These are phyloP conservation scores for Margaritifera margaritifera DNA, from an alignment of 2,888 invertebrate genomes.

Conservation along the genomic window DNA sequence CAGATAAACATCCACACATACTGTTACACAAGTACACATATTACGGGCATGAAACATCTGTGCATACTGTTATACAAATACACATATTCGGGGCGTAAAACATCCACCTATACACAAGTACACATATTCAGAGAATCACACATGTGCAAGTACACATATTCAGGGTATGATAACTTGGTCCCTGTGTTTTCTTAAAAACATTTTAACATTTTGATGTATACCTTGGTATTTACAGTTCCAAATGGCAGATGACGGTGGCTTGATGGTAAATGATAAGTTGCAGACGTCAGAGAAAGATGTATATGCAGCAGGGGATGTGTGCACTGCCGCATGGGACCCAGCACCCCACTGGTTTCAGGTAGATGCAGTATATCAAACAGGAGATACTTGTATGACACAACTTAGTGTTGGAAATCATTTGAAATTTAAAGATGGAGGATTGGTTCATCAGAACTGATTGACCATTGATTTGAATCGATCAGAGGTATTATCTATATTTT, in stretches of 20 bases:
- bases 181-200: background rate
- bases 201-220: background rate
- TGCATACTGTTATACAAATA: no score
- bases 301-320: conserved; percentile 97
- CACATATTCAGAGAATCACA: background rate
- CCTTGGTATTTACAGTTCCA: conserved; percentile 56
- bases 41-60: no score
- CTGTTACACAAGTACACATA: no score
- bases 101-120: background rate
- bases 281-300: conserved; percentile 84
- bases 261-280: conserved; percentile 89
- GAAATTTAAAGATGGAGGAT: background rate
- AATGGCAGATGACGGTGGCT: conserved; percentile 82
- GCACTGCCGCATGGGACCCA: conserved; percentile 84
- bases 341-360: conserved; percentile 71
- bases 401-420: no score
- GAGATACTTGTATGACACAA: background rate
- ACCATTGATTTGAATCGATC: no score
- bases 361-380: background rate
- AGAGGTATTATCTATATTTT: no score
- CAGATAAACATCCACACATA: no score
- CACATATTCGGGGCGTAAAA: no score
- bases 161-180: background rate
- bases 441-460: no score
- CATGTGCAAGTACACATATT: background rate